Evolutionary conservation across 92 coral and sea anemone genomes (phyloP).

Genomic region (Siderastrea radians): DNA sequence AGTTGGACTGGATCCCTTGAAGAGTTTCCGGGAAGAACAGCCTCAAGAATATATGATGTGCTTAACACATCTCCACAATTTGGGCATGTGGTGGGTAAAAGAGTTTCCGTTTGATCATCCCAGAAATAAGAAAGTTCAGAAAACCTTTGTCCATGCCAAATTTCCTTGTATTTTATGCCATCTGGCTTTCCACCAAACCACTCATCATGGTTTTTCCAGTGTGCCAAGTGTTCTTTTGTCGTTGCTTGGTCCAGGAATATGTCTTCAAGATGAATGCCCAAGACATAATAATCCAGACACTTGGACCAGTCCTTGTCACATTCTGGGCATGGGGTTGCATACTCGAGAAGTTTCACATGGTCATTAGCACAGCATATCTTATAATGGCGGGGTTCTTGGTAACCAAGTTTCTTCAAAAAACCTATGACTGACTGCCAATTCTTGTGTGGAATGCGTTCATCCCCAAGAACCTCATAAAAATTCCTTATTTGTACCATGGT

Average conservation of each 20-base stretch:
- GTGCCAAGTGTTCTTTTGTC: conserved; percentile 50
- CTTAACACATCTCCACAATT: conserved; percentile 60
- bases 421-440: conserved; percentile 60
- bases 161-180: conserved; percentile 32
- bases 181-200: conserved; percentile 45
- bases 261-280: conserved; percentile 67
- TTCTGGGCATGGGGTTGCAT: conserved; percentile 46
- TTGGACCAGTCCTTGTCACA: conserved; percentile 56
- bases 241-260: conserved; percentile 34
- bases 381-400: conserved; percentile 57
- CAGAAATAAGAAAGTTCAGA: conserved; percentile 45
- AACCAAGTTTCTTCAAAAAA: conserved; percentile 61
- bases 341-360: conserved; percentile 66
- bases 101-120: conserved; percentile 31
- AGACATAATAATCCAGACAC: conserved; percentile 68
- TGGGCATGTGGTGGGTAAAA: conserved; percentile 67
- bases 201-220: conserved; percentile 64
- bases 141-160: conserved; percentile 67
- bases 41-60: conserved; percentile 40
- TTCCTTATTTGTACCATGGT: conserved; percentile 48
- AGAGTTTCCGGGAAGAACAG: conserved; percentile 20
- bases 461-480: conserved; percentile 53
- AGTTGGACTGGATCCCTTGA: conserved; percentile 24
- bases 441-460: conserved; percentile 72
- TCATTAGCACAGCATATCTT: conserved; percentile 69